Base-by-base conservation (phyloP, 2,113 vertebrate genomes). In the Microcebus murinus region DNA sequence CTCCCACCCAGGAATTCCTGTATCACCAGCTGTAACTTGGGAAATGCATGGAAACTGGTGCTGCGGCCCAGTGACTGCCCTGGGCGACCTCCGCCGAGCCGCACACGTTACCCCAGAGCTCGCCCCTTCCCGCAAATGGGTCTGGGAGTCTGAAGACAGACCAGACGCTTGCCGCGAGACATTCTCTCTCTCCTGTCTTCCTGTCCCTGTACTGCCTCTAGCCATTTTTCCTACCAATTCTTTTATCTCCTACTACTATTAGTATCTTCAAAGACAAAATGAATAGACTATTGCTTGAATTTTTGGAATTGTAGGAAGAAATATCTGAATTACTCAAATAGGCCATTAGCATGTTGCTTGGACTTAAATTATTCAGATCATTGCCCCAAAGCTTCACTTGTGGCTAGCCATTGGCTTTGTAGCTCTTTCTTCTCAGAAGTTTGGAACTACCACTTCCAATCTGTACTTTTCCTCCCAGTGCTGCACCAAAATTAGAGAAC, bases 61-160 rank as follows among this genome's bases (percentile, higher is more conserved):
- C 5, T 23, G 6, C 13, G 80, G 39, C 5, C n/a, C 1, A 12
- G 20, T 8, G 13, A 80, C 17, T 21, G 2, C 29, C 6, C 1
- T 11, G 17, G 83, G 27, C 25, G 9, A 34, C n/a, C 27, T 14
- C 57, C n/a, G 23, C 55, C 6, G 36, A 48, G 48, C 36, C 61
- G 20, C 2, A 6, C 25, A 10, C 13, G 2, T 15, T 18, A 6
- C 21, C 34, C 45, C 12, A 45, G 21, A 27, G 31, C 25, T 5
- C 0, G 21, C 34, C 48, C 63, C 63, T 42, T 68, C 63, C n/a
- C 14, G 29, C 8, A 83, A 87, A 61, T 6, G 13, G 76, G 29
- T 8, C 3, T 15, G 34, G 18, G 29, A 1, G 17, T 59, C 68
- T 39, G 27, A 36, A 67, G 18, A 36, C 55, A 48, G 71, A 36